A percentile compares a stretch with the other conserved stretches of the same genome.
These are phyloP conservation scores for Ceratina australensis DNA, from an alignment of 1,140 invertebrate species.

Conservation along the genomic window DNA sequence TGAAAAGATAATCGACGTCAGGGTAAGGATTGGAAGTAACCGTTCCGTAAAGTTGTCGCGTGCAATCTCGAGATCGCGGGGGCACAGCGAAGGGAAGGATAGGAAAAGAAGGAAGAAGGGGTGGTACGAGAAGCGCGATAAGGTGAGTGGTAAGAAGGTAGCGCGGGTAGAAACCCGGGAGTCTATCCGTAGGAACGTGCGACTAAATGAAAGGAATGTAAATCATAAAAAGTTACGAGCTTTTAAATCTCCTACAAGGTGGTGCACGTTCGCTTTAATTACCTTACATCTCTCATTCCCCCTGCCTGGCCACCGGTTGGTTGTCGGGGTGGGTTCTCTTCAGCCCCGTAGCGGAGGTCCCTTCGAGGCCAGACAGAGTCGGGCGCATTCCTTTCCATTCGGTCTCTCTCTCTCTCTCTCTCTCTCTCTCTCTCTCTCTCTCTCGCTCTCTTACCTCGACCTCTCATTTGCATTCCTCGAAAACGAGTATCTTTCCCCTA, in stretches of 20 bases:
- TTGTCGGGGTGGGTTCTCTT: conserved; percentile 16
- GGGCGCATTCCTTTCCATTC: conserved; percentile 14
- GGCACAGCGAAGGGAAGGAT: conserved; percentile 60
- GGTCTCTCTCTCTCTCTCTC: conserved; percentile 27
- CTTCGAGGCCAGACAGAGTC: conserved; percentile 29
- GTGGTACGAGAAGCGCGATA: not conserved
- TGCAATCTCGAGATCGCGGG: conserved; percentile 64
- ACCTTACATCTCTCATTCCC: conserved; percentile 79
- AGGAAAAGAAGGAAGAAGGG: conserved; percentile 2
- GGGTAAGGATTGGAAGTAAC: not conserved
- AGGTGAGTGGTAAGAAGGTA: conserved; percentile 53
- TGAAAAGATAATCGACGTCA: too few species aligned
- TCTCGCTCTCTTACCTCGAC: conserved; percentile 41
- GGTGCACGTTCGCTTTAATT: conserved; percentile 80
- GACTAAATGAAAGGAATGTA: conserved; percentile 80
- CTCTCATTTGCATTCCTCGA: conserved; percentile 77
- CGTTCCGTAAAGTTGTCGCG: conserved; percentile 58
- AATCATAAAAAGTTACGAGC: conserved; percentile 81
- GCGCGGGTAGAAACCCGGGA: conserved; percentile 34
- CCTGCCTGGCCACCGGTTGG: conserved; percentile 38
- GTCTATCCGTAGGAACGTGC: conserved; percentile 76
- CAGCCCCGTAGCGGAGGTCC: conserved; percentile 18
- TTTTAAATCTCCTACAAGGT: conserved; percentile 80
- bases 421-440: too few species aligned
- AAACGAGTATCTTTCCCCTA: conserved; percentile 67